These are phyloP conservation scores for Catostomus latipinnis DNA, from an alignment of 2,797 vertebrate species.

Conservation along the genomic window DNA sequence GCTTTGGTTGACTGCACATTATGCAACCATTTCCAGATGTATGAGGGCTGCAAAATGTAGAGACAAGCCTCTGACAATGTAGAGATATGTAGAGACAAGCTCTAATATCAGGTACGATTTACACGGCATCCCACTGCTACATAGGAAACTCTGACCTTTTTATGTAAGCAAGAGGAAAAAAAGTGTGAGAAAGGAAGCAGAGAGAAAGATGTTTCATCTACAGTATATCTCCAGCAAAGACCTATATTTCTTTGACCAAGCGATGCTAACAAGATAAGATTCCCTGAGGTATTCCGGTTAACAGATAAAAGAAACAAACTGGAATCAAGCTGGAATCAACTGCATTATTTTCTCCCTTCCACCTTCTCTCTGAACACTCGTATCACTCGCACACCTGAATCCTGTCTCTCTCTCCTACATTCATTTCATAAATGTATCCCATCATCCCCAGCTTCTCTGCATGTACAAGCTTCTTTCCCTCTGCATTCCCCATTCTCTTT, in stretches of 20 bases:
- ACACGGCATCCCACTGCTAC: conserved; percentile 35
- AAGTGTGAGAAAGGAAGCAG: conserved; percentile 33
- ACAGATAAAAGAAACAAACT: conserved; percentile 56
- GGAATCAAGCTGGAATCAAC: conserved; percentile 54
- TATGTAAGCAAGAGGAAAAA: conserved; percentile 8
- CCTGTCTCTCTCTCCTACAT: conserved; percentile 16
- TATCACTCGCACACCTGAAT: conserved; percentile 18
- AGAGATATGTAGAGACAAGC: conserved; percentile 27
- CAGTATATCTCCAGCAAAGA: conserved; percentile 32
- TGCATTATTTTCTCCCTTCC: conserved; percentile 26
- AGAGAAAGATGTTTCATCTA: conserved; percentile 46
- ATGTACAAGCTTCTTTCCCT: conserved; percentile 36
- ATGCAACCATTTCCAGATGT: conserved; percentile 40
- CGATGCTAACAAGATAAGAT: conserved; percentile 45
- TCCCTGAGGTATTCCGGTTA: conserved; percentile 55
- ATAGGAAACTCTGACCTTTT: conserved; percentile 55
- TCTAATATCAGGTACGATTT: conserved; percentile 55
- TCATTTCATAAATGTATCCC: conserved; percentile 35
- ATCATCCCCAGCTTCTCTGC: conserved; percentile 33
- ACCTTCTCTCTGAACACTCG: conserved; percentile 12
- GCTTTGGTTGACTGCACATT: conserved; percentile 35
- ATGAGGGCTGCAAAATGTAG: conserved; percentile 16
- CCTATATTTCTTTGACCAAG: conserved; percentile 44
- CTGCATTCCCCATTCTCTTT: conserved; percentile 41
- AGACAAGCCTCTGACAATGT: conserved; percentile 25